Percentiles rank a stretch among this genome's conserved stretches.
These are phyloP conservation scores for Acronicta alni DNA, from an alignment of 2,888 invertebrate genomes.

Conservation along the genomic window DNA sequence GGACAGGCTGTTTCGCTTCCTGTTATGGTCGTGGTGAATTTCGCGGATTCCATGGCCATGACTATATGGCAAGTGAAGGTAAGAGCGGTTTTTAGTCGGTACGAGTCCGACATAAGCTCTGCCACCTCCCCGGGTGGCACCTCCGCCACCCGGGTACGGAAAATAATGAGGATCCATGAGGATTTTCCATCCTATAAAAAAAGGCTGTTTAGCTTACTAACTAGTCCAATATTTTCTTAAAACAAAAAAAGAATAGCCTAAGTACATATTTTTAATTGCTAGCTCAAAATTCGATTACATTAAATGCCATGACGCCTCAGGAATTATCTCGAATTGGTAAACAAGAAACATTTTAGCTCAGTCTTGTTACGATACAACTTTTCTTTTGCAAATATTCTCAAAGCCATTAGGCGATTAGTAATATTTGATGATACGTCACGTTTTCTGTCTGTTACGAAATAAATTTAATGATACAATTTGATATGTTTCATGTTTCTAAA, in stretches of 20 bases:
- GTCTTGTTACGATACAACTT: conserved; percentile 30
- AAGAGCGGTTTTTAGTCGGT: too few species aligned
- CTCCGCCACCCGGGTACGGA: too few species aligned
- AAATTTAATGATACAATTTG: conserved; percentile 6
- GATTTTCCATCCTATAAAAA: too few species aligned
- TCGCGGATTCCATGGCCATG: too few species aligned
- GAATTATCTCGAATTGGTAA: conserved; percentile 27
- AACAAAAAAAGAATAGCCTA: background rate
- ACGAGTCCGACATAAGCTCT: too few species aligned
- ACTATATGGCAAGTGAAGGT: too few species aligned
- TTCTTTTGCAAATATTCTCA: conserved; percentile 33
- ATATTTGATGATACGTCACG: conserved; percentile 32
- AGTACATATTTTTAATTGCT: conserved; percentile 13
- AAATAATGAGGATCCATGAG: too few species aligned
- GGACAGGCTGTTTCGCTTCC: too few species aligned
- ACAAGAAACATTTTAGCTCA: conserved; percentile 32
- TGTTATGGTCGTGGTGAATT: too few species aligned
- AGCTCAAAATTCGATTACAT: conserved; percentile 15
- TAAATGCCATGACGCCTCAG: conserved; percentile 7
- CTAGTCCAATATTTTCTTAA: background rate
- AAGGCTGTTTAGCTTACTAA: too few species aligned
- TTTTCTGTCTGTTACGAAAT: conserved; percentile 10
- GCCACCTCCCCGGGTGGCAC: too few species aligned
- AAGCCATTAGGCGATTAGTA: conserved; percentile 48
- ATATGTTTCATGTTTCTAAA: background rate